Evolutionary conservation across 2,888 invertebrate species (phyloP).

Genomic region (Harpagoxenus sublaevis): DNA sequence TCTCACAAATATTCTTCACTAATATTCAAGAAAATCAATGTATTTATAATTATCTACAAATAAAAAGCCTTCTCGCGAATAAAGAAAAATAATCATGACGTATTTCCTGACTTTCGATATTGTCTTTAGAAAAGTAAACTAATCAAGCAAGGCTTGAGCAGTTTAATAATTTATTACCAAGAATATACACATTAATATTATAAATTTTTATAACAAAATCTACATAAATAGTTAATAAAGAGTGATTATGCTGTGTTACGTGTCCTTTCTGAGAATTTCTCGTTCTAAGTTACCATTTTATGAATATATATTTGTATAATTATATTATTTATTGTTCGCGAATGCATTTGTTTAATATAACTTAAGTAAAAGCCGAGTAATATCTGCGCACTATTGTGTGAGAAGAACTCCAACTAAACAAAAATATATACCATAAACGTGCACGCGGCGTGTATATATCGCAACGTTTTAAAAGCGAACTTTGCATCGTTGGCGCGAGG

Average conservation of each 20-base stretch:
- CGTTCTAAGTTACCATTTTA: background rate
- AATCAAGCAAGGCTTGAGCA: background rate
- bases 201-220: background rate
- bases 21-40: background rate
- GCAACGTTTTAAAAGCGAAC: constrained; percentile 22
- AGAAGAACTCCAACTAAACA: background rate
- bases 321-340: background rate
- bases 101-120: background rate
- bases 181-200: background rate
- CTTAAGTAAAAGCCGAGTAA: background rate
- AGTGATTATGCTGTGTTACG: background rate
- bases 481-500: background rate
- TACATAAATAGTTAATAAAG: background rate
- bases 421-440: background rate
- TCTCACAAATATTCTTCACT: background rate
- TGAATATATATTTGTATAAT: background rate
- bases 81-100: background rate
- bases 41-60: background rate
- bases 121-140: background rate
- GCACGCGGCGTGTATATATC: background rate
- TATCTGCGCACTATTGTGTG: background rate
- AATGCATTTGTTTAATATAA: background rate
- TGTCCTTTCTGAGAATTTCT: background rate
- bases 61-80: background rate
- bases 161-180: background rate